These are phyloP conservation scores for Neocloeon triangulifer DNA, from an alignment of 1,140 invertebrate species.

Conservation along the genomic window DNA sequence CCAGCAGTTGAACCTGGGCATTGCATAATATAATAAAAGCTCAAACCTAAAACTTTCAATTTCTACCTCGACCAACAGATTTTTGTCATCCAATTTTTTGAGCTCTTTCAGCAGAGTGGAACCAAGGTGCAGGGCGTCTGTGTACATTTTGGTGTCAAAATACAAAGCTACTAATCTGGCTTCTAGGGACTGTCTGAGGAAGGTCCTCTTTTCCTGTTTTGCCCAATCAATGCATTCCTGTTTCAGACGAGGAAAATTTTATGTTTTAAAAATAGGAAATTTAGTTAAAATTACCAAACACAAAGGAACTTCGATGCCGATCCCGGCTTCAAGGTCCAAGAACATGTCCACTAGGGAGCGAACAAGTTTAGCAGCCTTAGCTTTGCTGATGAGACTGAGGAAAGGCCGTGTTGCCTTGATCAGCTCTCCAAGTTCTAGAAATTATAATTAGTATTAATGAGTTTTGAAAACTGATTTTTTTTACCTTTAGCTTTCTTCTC, in stretches of 20 bases:
- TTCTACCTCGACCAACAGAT: constrained; percentile 78
- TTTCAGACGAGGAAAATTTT: constrained; percentile 12
- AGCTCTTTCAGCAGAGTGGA: constrained; percentile 76
- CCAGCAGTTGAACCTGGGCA: constrained; percentile 53
- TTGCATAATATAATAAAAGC: neutral
- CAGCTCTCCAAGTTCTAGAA: constrained; percentile 59
- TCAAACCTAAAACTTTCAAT: too few species aligned
- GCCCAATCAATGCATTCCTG: constrained; percentile 99
- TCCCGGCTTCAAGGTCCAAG: constrained; percentile 83
- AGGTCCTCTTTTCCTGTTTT: constrained; percentile 89
- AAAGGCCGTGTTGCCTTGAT: constrained; percentile 89
- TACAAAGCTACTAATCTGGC: constrained; percentile 81
- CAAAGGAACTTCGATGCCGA: constrained; percentile 70
- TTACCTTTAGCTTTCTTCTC: constrained; percentile 66
- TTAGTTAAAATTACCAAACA: constrained; percentile 15
- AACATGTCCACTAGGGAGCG: constrained; percentile 92
- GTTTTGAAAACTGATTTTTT: neutral
- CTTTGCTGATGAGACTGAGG: constrained; percentile 84
- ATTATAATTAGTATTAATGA: neutral
- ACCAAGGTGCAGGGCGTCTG: constrained; percentile 63
- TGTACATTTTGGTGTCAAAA: constrained; percentile 79
- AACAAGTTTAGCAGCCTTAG: constrained; percentile 95
- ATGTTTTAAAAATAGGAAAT: neutral
- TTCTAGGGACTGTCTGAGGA: constrained; percentile 88
- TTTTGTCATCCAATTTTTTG: constrained; percentile 98